Conservation (phyloP, 2,113 vertebrate species). For the Crypturellus undulatus region DNA sequence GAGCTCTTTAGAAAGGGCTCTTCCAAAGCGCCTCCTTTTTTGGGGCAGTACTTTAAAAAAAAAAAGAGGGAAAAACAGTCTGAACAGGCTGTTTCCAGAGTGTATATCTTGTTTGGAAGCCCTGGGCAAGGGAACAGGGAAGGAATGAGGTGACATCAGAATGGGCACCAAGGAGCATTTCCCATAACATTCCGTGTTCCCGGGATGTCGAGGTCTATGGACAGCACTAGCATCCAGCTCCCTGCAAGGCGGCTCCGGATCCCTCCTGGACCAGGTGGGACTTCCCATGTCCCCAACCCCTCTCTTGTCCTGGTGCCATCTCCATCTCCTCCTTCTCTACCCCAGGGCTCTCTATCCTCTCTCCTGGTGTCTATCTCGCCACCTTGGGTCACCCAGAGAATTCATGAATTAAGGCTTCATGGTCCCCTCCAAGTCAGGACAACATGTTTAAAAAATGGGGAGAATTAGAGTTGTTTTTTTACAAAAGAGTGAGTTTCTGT, state of each 20-base stretch:
- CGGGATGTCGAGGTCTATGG: neutral
- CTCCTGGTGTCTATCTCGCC: no score
- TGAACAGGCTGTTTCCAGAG: neutral
- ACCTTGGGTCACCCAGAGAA: no score
- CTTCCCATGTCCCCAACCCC: no score
- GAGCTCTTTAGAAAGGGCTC: neutral
- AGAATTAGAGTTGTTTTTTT: neutral
- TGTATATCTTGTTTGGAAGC: neutral
- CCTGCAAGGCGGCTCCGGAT: neutral
- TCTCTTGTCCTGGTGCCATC: neutral
- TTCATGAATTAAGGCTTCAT: neutral
- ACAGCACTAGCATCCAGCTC: accelerated
- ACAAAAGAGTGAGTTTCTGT: neutral
- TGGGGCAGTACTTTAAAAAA: neutral
- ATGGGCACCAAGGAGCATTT: neutral
- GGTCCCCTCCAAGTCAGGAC: neutral
- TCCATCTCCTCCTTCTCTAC: neutral
- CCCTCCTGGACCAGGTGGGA: neutral
- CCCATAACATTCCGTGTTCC: neutral
- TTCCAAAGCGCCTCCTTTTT: neutral
- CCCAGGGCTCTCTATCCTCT: neutral
- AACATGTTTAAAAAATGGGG: neutral
- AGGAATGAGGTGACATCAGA: neutral
- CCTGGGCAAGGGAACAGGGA: neutral
- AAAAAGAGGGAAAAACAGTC: neutral